Conservation (phyloP, 2,888 invertebrate species). For the Sphaerophoria taeniata region DNA sequence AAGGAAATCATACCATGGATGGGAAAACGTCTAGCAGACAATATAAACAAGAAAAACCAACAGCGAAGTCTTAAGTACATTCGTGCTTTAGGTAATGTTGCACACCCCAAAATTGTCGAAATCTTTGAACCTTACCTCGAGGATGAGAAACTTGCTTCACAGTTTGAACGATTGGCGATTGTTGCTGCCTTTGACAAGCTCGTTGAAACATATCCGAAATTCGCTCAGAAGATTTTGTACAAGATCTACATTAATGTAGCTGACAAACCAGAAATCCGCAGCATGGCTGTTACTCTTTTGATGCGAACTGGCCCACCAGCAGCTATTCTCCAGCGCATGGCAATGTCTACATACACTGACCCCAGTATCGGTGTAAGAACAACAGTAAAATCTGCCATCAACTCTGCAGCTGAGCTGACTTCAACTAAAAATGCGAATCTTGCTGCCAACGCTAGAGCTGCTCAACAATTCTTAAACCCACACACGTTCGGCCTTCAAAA, state of each 20-base stretch:
- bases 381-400: constrained; percentile 86
- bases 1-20: constrained; percentile 86
- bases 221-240: constrained; percentile 85
- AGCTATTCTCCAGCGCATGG: constrained; percentile 88
- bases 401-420: constrained; percentile 84
- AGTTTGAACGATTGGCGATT: constrained; percentile 87
- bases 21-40: constrained; percentile 84
- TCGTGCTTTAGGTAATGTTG: constrained; percentile 87
- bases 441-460: constrained; percentile 83
- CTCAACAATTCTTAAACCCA: constrained; percentile 83
- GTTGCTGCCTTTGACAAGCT: constrained; percentile 85
- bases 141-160: constrained; percentile 84
- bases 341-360: constrained; percentile 87
- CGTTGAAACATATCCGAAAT: constrained; percentile 83
- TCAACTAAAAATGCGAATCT: constrained; percentile 83
- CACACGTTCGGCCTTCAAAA: constrained; percentile 83
- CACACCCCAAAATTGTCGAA: constrained; percentile 85
- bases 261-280: constrained; percentile 87
- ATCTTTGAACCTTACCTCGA: constrained; percentile 88
- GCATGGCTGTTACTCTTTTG: constrained; percentile 86
- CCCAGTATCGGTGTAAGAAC: constrained; percentile 86
- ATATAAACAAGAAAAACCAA: constrained; percentile 84
- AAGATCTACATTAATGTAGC: constrained; percentile 87
- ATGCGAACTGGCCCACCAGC: constrained; percentile 86
- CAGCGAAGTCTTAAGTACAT: constrained; percentile 86